Conservation (phyloP, 2,888 invertebrate genomes). For the Amblyjoppa fuscipennis region DNA sequence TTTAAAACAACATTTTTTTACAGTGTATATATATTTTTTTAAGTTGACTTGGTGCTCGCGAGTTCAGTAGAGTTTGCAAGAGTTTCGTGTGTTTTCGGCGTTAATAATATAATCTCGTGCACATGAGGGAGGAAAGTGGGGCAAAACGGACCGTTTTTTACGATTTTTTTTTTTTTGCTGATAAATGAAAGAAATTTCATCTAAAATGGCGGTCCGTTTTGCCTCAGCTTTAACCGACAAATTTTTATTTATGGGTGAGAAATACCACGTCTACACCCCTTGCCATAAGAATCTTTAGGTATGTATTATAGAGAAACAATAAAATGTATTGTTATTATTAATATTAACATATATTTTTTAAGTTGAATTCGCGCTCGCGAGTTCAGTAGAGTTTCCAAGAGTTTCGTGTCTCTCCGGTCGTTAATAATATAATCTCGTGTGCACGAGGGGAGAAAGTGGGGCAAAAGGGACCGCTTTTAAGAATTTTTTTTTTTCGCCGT, state of each 20-base stretch:
- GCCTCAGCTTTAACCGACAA: too few relatives aligned
- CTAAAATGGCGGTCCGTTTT: neutral
- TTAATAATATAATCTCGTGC: slow-evolving; percentile 22
- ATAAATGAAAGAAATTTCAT: neutral
- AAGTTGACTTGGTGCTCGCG: slow-evolving; percentile 14
- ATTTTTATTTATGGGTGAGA: too few relatives aligned
- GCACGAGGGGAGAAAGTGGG: neutral
- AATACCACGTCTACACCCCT: too few relatives aligned
- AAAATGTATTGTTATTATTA: neutral
- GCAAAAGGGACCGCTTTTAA: neutral
- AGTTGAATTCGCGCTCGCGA: neutral
- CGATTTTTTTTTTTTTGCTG: neutral
- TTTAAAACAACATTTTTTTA: too few relatives aligned
- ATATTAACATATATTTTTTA: neutral
- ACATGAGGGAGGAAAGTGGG: neutral
- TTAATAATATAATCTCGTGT: slow-evolving; percentile 9
- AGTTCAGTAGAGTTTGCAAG: slow-evolving; percentile 21
- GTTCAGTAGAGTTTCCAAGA: slow-evolving; percentile 12
- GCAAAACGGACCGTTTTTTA: neutral
- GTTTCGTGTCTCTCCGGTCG: neutral
- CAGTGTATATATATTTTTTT: neutral
- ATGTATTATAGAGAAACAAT: too few relatives aligned
- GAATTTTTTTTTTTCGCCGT: neutral
- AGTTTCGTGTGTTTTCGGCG: slow-evolving; percentile 9
- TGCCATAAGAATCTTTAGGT: too few relatives aligned